phyloP scores from a whole-genome alignment of 2,113 vertebrate species.

The Orycteropus afer region DNA sequence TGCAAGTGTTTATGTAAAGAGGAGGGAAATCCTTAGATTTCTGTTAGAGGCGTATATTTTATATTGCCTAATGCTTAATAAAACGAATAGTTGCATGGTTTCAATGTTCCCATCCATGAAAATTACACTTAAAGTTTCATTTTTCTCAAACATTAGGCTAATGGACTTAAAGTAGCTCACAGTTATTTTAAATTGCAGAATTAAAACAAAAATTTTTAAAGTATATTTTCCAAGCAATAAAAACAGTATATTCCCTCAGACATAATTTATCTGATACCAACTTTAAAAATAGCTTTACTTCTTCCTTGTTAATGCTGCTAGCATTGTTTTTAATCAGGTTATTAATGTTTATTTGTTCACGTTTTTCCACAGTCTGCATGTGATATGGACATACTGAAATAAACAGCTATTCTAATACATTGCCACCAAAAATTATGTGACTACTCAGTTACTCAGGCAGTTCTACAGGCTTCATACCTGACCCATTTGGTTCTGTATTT shows the following conservation, averaged over 20 bases:
- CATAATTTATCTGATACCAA: slow-evolving; percentile 46
- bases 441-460: not conserved
- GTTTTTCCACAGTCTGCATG: slow-evolving; percentile 27
- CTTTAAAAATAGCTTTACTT: not conserved
- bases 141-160: slow-evolving; percentile 14
- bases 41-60: not conserved
- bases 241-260: slow-evolving; percentile 30
- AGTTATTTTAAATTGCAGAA: slow-evolving; percentile 37
- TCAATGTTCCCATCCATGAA: not conserved
- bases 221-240: not conserved
- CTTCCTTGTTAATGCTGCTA: slow-evolving; percentile 56
- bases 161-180: not conserved
- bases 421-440: not conserved
- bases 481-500: not conserved
- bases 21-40: not conserved
- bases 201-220: not conserved
- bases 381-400: slow-evolving; percentile 15
- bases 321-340: slow-evolving; percentile 55
- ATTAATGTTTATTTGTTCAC: slow-evolving; percentile 51
- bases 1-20: not conserved
- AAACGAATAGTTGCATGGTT: not conserved
- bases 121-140: not conserved
- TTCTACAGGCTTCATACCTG: not conserved
- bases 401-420: slow-evolving; percentile 15
- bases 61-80: not conserved